Evolutionary conservation across 2,797 vertebrate genomes (phyloP), one percentile per base, ranked within the genome.

Genomic region (Gadopsis bispinosus): DNA sequence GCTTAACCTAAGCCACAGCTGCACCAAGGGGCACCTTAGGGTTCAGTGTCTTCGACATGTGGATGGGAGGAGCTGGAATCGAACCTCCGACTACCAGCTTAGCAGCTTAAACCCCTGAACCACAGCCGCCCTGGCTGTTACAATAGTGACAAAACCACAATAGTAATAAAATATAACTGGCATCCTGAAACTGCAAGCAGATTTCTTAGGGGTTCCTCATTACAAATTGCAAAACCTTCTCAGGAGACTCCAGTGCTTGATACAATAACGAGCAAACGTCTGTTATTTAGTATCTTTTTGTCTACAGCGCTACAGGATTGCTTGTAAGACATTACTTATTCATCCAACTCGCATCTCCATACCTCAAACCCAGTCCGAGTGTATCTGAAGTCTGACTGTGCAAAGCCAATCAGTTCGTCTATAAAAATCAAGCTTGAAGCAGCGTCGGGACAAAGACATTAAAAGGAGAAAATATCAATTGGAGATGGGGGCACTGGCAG

Each of bases 371-470:
- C 26, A 58, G 81, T 58, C 69, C 55, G 69, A 80, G 70, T 75
- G 63, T 51, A 60, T 75, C 77, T 77, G 76, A 80, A 77, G 72
- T 75, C 77, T 78, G 53, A 79, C 79, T 63, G 72, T 0, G 55
- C 82, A 87, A 77, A 86, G 50, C 73, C 74, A 83, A 88, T 91
- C 73, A 87, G 86, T 89, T 87, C 37, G 68, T 67, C 78, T 22
- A 81, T 84, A 81, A 88, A 88, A 83, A 81, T 77, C 55, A 51
- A 71, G 77, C 75, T 62, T 6, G 41, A 66, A 79, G 64, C 75
- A 67, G 58, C 56, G 71, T 68, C 45, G 35, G 31, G 70, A 69
- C 50, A 16, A 8, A 78, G 55, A 75, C 64, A 81, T 50, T 77
- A 37, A 80, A 64, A 43, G 31, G 26, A 72, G 41, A 73, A 85